phyloP scores from a whole-genome alignment of 2,888 invertebrate species.

The Trimorus sp. region DNA sequence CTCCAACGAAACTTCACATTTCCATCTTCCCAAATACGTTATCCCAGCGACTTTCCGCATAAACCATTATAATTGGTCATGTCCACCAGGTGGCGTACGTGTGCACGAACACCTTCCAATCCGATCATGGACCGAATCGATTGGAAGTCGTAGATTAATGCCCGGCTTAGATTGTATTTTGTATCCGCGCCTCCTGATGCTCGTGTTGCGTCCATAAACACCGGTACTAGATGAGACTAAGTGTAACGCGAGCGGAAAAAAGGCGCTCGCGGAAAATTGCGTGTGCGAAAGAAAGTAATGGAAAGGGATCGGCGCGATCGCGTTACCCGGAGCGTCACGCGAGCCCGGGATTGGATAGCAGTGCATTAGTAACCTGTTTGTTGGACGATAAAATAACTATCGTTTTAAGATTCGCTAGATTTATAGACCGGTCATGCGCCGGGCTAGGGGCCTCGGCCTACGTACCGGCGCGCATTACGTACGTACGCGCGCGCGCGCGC shows the following conservation, averaged over 20 bases:
- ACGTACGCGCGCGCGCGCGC: constrained; percentile 22
- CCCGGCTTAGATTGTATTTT: constrained; percentile 15
- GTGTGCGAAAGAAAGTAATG: constrained; percentile 16
- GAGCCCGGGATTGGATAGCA: constrained; percentile 71
- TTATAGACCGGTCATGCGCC: constrained; percentile 74
- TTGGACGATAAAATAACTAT: constrained; percentile 75
- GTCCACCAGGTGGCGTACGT: background rate
- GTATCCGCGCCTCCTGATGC: constrained; percentile 16
- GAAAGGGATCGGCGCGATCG: constrained; percentile 52
- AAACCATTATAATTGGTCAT: background rate
- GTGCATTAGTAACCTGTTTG: constrained; percentile 77
- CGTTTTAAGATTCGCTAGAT: constrained; percentile 76
- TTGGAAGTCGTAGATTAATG: constrained; percentile 9
- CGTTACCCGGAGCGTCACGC: constrained; percentile 72
- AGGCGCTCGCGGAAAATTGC: constrained; percentile 12
- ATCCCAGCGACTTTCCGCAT: no score
- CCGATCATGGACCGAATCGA: background rate
- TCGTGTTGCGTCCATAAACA: constrained; percentile 39
- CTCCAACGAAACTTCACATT: no score
- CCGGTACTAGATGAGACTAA: constrained; percentile 29
- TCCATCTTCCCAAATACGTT: no score
- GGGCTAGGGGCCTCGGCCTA: constrained; percentile 57
- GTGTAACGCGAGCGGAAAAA: constrained; percentile 29
- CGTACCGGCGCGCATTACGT: constrained; percentile 46
- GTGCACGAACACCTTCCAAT: background rate